Evolutionary conservation across 2,113 vertebrate genomes (phyloP), one percentile per base, ranked within the genome.

Genomic region (Notarius lentiginosus): DNA sequence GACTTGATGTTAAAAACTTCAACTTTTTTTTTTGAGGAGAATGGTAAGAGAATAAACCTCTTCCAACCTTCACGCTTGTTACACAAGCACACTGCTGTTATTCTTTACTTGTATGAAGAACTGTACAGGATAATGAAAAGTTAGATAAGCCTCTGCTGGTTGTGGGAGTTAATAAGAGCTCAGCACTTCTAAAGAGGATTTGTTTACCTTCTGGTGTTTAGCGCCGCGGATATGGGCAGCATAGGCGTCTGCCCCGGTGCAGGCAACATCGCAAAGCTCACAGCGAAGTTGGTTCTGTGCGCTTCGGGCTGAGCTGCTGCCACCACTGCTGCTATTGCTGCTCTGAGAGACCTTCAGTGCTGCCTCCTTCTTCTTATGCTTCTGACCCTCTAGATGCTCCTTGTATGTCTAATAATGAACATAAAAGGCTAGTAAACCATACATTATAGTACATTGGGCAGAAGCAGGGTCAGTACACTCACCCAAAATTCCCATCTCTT

Each of bases 361-460:
- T 0, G 97, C 97, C 94, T 99, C 98, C 91, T 99, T 99, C 94
- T 99, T 99, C 92, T 99, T 99, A 94, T 99, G 98, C 91, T 99
- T 99, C 94, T 99, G 98, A 68, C 98, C 98, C 93, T 99, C 98
- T 87, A 99, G 95, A 92, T 99, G 98, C 89, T 99, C 98, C 92
- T 99, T 99, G 0, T 99, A 99, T 17, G 98, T 99, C 98, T 99
- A 80, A 82, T 58, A n/a, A 73, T 1, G 12, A 41, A 86, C n/a
- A 47, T 49, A 68, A 61, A 66, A 0, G 41, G 12, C 11, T 10
- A 49, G 24, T 30, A 65, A 12, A 75, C 34, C 41, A 41, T 20
- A 41, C 8, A 9, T 73, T 22, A 7, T 1, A 53, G 53, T 53
- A 53, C 53, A 53, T 0, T 34, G 34, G 0, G 73, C 47, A 53